Conservation (phyloP, 2,797 vertebrate species). For the Micrastur ruficollis region DNA sequence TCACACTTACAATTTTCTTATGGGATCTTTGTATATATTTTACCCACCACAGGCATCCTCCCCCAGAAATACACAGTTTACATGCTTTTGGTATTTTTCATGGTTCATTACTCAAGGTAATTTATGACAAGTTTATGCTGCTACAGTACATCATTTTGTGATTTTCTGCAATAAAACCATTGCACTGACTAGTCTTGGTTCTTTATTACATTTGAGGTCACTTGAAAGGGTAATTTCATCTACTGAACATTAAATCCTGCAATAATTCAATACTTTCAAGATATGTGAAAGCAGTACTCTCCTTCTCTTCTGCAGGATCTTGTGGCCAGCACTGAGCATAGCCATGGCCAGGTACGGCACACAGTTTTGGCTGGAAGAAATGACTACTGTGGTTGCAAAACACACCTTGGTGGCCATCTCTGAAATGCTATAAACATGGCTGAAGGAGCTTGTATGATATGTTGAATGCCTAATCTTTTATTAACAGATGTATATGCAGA, state of each 20-base stretch:
- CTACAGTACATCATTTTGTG: conserved; percentile 49
- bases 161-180: conserved; percentile 60
- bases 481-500: not conserved
- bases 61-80: conserved; percentile 33
- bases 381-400: not conserved
- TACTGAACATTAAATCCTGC: conserved; percentile 39
- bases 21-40: not conserved
- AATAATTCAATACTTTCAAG: conserved; percentile 50
- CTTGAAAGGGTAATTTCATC: conserved; percentile 61
- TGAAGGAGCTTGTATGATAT: not conserved
- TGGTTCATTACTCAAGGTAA: conserved; percentile 41
- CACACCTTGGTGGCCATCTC: not conserved
- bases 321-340: fast-evolving
- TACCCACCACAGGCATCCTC: not conserved
- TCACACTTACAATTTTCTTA: conserved; percentile 3
- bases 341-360: not conserved
- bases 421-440: not conserved
- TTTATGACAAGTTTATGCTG: conserved; percentile 49
- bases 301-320: not conserved
- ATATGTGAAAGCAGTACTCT: not conserved
- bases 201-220: conserved; percentile 67
- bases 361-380: not conserved
- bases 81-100: not conserved
- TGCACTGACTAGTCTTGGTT: conserved; percentile 29
- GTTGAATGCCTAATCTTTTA: not conserved